These are phyloP conservation scores for Leptinotarsa peninsularis DNA, from an alignment of 2,888 invertebrate genomes.

Conservation along the genomic window DNA sequence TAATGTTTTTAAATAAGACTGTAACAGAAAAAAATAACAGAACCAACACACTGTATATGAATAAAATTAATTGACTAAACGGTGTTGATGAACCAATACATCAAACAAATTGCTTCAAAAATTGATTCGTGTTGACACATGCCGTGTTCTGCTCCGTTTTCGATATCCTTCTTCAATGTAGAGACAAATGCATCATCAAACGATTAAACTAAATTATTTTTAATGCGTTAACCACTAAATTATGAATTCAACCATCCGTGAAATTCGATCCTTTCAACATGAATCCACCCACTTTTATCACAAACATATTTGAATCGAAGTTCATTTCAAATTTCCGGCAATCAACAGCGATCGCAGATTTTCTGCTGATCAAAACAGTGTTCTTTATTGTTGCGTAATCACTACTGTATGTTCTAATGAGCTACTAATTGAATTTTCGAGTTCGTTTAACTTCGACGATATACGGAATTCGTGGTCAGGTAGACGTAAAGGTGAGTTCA, in stretches of 20 bases:
- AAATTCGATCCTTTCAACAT: constrained; percentile 18
- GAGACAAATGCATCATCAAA: neutral
- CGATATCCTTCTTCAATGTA: no score
- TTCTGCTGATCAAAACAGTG: constrained; percentile 15
- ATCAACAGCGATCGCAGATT: neutral
- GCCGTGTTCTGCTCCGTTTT: no score
- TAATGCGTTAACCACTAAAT: constrained; percentile 6
- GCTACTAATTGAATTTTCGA: constrained; percentile 40
- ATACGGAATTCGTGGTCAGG: constrained; percentile 48
- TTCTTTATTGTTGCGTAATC: constrained; percentile 36
- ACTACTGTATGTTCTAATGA: constrained; percentile 35
- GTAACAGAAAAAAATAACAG: no score
- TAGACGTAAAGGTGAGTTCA: constrained; percentile 46
- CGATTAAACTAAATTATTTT: neutral
- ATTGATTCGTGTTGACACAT: no score
- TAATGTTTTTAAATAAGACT: no score
- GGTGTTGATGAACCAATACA: no score
- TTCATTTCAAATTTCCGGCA: constrained; percentile 5
- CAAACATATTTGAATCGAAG: neutral
- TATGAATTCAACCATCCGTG: constrained; percentile 5
- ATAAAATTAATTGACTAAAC: no score
- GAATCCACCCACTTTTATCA: constrained; percentile 22
- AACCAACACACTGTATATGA: no score
- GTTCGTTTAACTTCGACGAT: constrained; percentile 45
- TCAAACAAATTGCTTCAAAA: no score